A percentile compares a stretch with the other conserved stretches of the same genome.
Evolutionary conservation across 2,113 vertebrate genomes (phyloP).

Genomic region (Gavia stellata): DNA sequence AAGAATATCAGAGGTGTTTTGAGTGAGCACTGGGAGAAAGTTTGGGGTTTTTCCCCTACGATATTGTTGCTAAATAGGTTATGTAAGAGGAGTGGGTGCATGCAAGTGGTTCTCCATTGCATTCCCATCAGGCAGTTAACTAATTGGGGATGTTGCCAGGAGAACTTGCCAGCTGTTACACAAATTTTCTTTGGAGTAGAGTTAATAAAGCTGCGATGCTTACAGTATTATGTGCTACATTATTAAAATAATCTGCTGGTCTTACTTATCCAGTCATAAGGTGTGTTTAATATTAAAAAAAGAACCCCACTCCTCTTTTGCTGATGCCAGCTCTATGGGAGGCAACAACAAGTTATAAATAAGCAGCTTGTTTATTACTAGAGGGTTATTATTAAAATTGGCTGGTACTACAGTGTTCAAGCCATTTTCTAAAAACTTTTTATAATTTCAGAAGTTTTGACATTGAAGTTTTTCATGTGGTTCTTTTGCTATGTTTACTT

Average conservation of each 20-base stretch:
- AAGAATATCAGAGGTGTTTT: background rate
- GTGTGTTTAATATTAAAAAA: background rate
- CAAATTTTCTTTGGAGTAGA: background rate
- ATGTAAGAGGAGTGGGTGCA: accelerated
- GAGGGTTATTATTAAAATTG: background rate
- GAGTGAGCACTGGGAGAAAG: background rate
- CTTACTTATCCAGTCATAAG: background rate
- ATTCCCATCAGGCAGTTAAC: background rate
- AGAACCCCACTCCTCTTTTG: background rate
- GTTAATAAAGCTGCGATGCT: background rate
- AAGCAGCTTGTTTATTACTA: background rate
- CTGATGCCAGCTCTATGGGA: background rate
- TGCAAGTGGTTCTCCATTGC: background rate
- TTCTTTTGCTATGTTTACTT: background rate
- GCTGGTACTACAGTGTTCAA: background rate
- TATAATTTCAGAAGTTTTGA: background rate
- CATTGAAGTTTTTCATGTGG: background rate
- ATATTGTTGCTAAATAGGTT: background rate
- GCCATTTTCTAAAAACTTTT: background rate
- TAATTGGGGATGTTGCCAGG: background rate
- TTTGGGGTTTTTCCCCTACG: background rate
- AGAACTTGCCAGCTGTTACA: background rate
- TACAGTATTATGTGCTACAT: background rate
- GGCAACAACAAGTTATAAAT: background rate
- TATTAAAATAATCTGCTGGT: background rate